Evolutionary conservation across 1,140 invertebrate genomes (phyloP).

Genomic region (Lucilia cuprina): DNA sequence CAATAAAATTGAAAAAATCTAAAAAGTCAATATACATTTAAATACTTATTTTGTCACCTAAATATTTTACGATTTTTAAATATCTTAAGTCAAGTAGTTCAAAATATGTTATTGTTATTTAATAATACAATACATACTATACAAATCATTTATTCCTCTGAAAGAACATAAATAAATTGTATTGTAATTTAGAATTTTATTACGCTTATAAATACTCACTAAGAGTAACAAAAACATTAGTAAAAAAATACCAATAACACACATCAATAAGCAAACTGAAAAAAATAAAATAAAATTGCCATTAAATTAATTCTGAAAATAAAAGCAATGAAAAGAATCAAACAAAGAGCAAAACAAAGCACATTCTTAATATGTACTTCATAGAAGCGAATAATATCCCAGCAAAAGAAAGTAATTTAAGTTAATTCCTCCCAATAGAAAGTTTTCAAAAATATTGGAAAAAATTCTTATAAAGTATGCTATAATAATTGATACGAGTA

Average conservation of each 20-base stretch:
- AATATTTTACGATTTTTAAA: background rate
- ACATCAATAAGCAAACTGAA: background rate
- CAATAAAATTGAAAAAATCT: background rate
- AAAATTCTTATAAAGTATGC: no score
- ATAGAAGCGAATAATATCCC: background rate
- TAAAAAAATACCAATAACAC: constrained; percentile 26
- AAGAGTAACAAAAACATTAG: background rate
- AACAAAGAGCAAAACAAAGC: background rate
- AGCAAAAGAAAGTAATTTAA: no score
- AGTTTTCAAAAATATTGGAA: no score
- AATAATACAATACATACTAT: background rate
- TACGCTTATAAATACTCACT: constrained; percentile 23
- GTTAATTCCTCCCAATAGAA: no score
- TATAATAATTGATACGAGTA: no score
- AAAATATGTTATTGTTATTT: background rate
- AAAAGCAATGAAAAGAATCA: background rate
- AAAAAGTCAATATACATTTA: background rate
- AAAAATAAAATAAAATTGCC: constrained; percentile 19
- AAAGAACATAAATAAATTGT: constrained; percentile 20
- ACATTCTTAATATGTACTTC: background rate
- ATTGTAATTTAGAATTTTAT: constrained; percentile 22
- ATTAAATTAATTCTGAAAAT: background rate
- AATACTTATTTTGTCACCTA: background rate
- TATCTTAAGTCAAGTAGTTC: background rate
- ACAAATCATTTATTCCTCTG: background rate